Evolutionary conservation across 1,140 invertebrate genomes (phyloP), one percentile per base, ranked within the genome.

Genomic region (Proctacanthus coquilletti): DNA sequence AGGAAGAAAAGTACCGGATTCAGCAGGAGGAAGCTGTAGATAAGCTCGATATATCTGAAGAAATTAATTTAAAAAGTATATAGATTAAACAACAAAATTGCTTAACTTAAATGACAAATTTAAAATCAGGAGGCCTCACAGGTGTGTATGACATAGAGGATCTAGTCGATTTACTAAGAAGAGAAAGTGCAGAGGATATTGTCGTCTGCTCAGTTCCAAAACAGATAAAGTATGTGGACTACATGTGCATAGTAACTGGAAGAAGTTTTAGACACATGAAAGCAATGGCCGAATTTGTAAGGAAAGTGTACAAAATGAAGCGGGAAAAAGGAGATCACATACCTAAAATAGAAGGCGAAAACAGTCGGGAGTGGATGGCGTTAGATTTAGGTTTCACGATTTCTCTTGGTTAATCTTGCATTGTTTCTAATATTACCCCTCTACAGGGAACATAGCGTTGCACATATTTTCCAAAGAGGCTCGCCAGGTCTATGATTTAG

Each of bases 381-480:
- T 51, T 95, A 51, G 89, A 95, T 70, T 69, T 95, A 65, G 84
- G 84, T 86, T n/a, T n/a, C n/a, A n/a, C n/a, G n/a, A n/a, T n/a
- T n/a, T n/a, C n/a, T n/a, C n/a, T n/a, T n/a, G n/a, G 13, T 20
- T 21, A 14, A 8, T 21, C 30, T 34, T 9, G 4, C 5, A 38
- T 25, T 10, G 14, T 8, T 37, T 32, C 30, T 34, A 33, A 18
- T 20, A 47, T 45, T 38, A n/a, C n/a, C 43, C 47, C 48, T 30
- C 61, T 70, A 20, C 52, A 83, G 80, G 80, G 36, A 93, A 94
- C 53, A 93, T 95, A 45, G 79, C 78, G 2, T 51, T 95, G n/a
- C 89, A 96, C 51, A 72, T 95, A 43, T 89, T 94, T 60, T 75
- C 74, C 18, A 56, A 66, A 4, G 62, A 76, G 48, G 66, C 70